Conservation (phyloP, 2,113 vertebrate species). For the Rallus limicola region DNA sequence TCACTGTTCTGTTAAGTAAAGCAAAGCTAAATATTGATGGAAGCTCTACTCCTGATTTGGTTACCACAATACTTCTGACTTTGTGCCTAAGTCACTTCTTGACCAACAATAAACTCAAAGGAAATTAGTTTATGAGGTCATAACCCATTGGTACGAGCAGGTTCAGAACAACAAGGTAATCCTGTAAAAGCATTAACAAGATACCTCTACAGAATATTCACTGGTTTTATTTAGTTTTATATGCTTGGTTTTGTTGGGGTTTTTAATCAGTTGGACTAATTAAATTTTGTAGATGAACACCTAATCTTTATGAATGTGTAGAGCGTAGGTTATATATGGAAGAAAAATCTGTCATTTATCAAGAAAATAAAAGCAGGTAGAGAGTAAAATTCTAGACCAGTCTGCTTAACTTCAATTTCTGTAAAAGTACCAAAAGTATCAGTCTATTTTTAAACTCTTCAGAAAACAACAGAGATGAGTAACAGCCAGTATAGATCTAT, state of each 20-base stretch:
- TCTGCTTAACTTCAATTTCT: neutral
- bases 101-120: neutral
- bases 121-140: neutral
- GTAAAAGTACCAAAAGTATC: neutral
- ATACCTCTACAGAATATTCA: neutral
- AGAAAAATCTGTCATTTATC: neutral
- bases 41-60: neutral
- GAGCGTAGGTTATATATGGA: neutral
- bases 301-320: neutral
- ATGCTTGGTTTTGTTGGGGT: neutral
- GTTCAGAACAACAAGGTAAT: neutral
- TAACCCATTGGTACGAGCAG: neutral
- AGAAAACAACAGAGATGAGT: neutral
- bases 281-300: neutral
- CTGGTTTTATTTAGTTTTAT: neutral
- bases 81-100: neutral
- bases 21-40: neutral
- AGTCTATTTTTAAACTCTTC: neutral
- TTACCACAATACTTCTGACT: neutral
- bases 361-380: accelerated
- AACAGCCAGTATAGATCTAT: neutral
- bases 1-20: neutral
- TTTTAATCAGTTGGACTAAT: neutral
- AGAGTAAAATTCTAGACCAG: neutral
- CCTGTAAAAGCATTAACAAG: neutral